Evolutionary conservation across 2,113 vertebrate genomes (phyloP).

Genomic region (Gymnorhina tibicen): DNA sequence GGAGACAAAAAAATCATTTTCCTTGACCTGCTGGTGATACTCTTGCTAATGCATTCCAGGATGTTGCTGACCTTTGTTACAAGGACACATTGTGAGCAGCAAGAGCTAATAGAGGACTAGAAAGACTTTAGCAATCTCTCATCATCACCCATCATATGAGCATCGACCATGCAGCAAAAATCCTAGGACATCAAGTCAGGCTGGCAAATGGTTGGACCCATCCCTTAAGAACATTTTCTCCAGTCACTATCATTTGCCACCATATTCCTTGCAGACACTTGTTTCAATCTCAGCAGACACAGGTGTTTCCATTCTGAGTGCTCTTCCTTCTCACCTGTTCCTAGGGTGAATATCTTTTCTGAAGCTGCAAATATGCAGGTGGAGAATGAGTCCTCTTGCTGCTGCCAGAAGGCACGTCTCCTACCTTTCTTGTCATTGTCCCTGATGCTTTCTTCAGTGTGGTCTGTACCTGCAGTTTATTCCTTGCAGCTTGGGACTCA

Average conservation of each 20-base stretch:
- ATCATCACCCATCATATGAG: background rate
- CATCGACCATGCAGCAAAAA: background rate
- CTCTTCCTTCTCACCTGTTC: background rate
- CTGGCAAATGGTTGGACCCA: background rate
- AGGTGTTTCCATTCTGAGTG: background rate
- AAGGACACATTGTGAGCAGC: background rate
- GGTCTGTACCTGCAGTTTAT: background rate
- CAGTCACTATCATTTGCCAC: background rate
- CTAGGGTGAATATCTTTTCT: background rate
- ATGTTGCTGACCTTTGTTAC: background rate
- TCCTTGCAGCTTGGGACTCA: background rate
- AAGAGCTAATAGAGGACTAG: background rate
- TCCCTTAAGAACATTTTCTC: background rate
- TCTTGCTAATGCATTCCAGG: background rate
- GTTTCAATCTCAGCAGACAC: background rate
- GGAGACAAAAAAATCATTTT: background rate
- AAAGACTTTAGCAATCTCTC: background rate
- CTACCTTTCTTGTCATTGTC: background rate
- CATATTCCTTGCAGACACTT: background rate
- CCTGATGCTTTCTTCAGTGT: background rate
- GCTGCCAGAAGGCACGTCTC: background rate
- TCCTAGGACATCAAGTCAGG: background rate
- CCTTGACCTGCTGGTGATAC: background rate
- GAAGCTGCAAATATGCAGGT: background rate
- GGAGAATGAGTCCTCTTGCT: background rate